Evolutionary conservation across 1,140 invertebrate species (phyloP), one percentile per base, ranked within the genome.

Genomic region (Carposina sasakii): DNA sequence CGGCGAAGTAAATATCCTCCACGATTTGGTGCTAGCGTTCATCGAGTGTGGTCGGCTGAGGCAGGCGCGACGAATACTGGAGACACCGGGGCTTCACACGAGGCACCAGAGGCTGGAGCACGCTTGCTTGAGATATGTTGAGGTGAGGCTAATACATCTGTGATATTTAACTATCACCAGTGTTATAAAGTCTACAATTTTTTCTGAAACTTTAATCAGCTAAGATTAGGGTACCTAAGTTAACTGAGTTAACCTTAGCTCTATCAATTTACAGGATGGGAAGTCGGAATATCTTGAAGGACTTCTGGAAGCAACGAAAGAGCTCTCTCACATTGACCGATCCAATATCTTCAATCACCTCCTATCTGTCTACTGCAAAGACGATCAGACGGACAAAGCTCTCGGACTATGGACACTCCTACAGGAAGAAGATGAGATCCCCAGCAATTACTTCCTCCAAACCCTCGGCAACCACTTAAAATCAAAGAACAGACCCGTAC

Each of bases 41-140:
- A 85, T 96, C 8, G 93, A 95, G 64, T 92, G 91, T 60, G 92
- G 91, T 1, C 85, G 91, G 33, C 67, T 93, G 16, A 78, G 90
- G 36, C 93, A 96, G 72, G 94, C 94, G 0, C 85, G 90, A 33
- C 94, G 93, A 71, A 93, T 96, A 52, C 74, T 96, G 5, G 91
- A 94, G 67, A 94, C 91, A 0, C 92, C 92, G 1, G 92, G 92
- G 3, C 68, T 93, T 42, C 86, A 90, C 28, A 89, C 86, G 0
- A 57, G 75, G 0, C 63, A 69, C 15, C 61, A 64, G 1, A 54
- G 76, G 0, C 41, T 84, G 0, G 60, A 76, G 12, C 67, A 76
- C 16, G 81, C 77, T n/a, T 84, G 81, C 54, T 59, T 67, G 31
- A 44, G 77, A 66, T 84, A 84, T 53, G 76, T 77, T 28, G 68